Evolutionary conservation across 2,797 vertebrate species (phyloP).

Genomic region (Chelon auratus): DNA sequence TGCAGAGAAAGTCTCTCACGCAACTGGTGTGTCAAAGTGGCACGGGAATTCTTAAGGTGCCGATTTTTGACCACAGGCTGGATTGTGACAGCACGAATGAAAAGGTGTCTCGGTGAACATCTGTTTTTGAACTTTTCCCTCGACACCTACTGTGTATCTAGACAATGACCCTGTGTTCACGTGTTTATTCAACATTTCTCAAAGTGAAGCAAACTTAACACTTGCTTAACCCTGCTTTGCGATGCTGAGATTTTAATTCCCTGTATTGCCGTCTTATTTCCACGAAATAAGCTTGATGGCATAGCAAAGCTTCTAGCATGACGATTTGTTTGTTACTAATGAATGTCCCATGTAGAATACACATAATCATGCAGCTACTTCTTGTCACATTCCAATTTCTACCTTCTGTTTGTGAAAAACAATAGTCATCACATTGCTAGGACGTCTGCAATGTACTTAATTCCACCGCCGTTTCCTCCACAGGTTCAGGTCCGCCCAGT

Average conservation of each 20-base stretch:
- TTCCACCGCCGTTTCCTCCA: conserved; percentile 92
- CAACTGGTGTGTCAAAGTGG: conserved; percentile 43
- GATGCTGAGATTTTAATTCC: conserved; percentile 23
- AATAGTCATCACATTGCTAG: conserved; percentile 86
- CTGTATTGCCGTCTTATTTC: conserved; percentile 30
- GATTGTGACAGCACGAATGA: not conserved
- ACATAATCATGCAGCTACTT: conserved; percentile 54
- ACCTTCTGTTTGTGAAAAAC: conserved; percentile 54
- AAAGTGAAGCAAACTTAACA: conserved; percentile 43
- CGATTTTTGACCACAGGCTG: conserved; percentile 60
- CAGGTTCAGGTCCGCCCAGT: conserved; percentile 94
- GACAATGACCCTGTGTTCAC: not conserved
- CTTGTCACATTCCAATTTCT: conserved; percentile 55
- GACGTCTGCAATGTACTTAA: conserved; percentile 80
- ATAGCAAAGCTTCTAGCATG: conserved; percentile 69
- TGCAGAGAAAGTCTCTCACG: conserved; percentile 43
- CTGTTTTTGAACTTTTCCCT: conserved; percentile 34
- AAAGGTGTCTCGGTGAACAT: conserved; percentile 75
- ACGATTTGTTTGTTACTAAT: conserved; percentile 76
- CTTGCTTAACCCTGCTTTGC: conserved; percentile 31
- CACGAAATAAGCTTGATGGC: conserved; percentile 57
- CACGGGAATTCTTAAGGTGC: conserved; percentile 50
- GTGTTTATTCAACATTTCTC: conserved; percentile 20
- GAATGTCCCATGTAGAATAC: conserved; percentile 57
- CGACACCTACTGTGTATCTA: not conserved